Base-by-base conservation (phyloP, 2,113 vertebrate species). In the Carettochelys insculpta region DNA sequence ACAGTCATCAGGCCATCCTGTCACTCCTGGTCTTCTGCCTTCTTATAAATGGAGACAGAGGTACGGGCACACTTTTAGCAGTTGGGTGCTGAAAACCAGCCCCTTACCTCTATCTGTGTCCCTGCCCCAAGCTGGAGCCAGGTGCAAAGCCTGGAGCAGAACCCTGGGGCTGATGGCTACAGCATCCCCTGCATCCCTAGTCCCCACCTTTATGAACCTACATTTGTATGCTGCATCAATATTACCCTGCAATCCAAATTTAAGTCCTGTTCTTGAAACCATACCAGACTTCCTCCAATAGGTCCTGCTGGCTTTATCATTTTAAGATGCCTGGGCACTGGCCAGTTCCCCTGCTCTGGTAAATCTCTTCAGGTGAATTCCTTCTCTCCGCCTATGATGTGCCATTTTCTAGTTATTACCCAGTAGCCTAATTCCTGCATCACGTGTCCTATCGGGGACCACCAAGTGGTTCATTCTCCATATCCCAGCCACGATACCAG, bases 1-100 rank as follows among this genome's bases (percentile, higher is more conserved):
- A 80, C 34, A 93, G 77, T 91, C 86, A 94, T 94, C 65, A 82
- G 77, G 79, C 94, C 81, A 88, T 43, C 86, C 77, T 94, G 89
- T 94, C 96, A 95, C 90, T 86, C 92, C 92, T 96, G 90, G 86
- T 58, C 22, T 78, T 77, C 56, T 94, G 43, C 77, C 88, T 91
- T 96, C 76, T 88, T 43, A 68, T 83, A 54, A 87, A 84, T 53
- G 11, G 87, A 11, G 84, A 71, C 48, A 50, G 48, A 12, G 48
- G 48, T 50, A 14, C 14, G 48, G 48, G 11, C 11, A 50, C 48
- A 50, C 14, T 10, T 50, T 48, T 48, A 48, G 48, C 13, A 48
- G 48, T 3, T 9, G 48, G 48, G 48, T 48, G 48, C 10, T 48
- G 48, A 48, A 48, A 48, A 13, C 48, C 13, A 11, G 13, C 48